These are phyloP conservation scores for Zelostemma sp. DNA, from an alignment of 1,140 invertebrate genomes.

Conservation along the genomic window DNA sequence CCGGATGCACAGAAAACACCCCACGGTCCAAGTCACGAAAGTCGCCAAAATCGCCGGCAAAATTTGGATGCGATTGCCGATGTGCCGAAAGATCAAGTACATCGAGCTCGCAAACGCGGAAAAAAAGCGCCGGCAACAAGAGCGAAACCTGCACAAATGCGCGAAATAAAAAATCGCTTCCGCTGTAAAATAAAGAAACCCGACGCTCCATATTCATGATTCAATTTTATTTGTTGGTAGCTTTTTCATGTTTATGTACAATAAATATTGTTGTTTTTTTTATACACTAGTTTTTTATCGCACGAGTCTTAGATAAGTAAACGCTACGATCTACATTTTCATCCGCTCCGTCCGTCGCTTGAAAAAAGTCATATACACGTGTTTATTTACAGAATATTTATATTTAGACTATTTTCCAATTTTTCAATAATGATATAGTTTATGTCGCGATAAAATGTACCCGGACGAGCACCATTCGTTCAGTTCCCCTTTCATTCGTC, in stretches of 20 bases:
- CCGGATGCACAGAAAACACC: conserved; percentile 54
- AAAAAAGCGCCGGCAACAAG: conserved; percentile 50
- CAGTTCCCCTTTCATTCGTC: not conserved
- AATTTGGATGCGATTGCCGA: conserved; percentile 55
- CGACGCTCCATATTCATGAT: conserved; percentile 53
- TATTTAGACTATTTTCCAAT: conserved; percentile 54
- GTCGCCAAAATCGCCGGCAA: conserved; percentile 60
- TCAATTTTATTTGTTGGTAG: conserved; percentile 69
- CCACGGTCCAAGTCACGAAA: conserved; percentile 52
- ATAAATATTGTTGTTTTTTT: conserved; percentile 70
- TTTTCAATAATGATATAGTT: conserved; percentile 40
- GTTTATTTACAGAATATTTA: conserved; percentile 41
- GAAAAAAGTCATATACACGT: conserved; percentile 57
- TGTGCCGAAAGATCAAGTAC: conserved; percentile 59
- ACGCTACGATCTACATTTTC: conserved; percentile 52
- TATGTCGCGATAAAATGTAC: conserved; percentile 21
- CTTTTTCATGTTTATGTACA: conserved; percentile 70
- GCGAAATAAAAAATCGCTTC: conserved; percentile 1
- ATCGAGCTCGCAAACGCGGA: conserved; percentile 60
- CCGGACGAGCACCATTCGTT: conserved; percentile 20
- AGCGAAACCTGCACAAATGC: conserved; percentile 28
- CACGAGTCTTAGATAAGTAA: conserved; percentile 54
- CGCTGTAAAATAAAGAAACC: conserved; percentile 21
- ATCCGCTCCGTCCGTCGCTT: conserved; percentile 49
- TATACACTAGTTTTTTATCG: conserved; percentile 65